phyloP scores from a whole-genome alignment of 2,888 invertebrate genomes.

The Abrostola tripartita region DNA sequence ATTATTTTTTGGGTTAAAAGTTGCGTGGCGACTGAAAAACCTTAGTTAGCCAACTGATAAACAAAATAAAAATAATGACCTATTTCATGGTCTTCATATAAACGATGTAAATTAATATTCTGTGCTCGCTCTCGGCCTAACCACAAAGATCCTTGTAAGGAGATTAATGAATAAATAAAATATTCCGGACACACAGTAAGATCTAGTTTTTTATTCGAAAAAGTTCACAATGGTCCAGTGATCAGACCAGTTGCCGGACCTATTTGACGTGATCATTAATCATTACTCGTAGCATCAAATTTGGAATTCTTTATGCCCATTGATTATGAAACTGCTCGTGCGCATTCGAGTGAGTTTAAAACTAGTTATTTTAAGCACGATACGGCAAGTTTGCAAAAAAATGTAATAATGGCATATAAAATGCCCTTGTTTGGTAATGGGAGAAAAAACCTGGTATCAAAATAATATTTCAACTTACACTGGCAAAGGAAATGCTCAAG shows the following conservation, averaged over 20 bases:
- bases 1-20: too few relatives aligned
- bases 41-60: too few relatives aligned
- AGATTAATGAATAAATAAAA: conserved; percentile 46
- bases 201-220: conserved; percentile 34
- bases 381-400: background rate
- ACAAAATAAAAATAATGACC: background rate
- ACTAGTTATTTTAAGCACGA: background rate
- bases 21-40: too few relatives aligned
- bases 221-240: conserved; percentile 33
- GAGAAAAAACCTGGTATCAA: too few relatives aligned
- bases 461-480: too few relatives aligned
- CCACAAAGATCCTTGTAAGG: conserved; percentile 27
- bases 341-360: background rate
- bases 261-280: conserved; percentile 43
- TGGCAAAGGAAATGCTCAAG: background rate
- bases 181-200: conserved; percentile 18
- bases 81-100: background rate
- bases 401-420: too few relatives aligned
- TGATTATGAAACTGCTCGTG: conserved; percentile 20
- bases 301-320: conserved; percentile 18
- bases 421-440: too few relatives aligned
- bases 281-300: conserved; percentile 31
- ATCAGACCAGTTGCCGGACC: conserved; percentile 31
- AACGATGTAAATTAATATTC: conserved; percentile 2
- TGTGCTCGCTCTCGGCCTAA: conserved; percentile 1